A percentile compares a stretch with the other conserved stretches of the same genome.
phyloP scores from a whole-genome alignment of 2,888 invertebrate species.

The Onthophagus sagittarius region DNA sequence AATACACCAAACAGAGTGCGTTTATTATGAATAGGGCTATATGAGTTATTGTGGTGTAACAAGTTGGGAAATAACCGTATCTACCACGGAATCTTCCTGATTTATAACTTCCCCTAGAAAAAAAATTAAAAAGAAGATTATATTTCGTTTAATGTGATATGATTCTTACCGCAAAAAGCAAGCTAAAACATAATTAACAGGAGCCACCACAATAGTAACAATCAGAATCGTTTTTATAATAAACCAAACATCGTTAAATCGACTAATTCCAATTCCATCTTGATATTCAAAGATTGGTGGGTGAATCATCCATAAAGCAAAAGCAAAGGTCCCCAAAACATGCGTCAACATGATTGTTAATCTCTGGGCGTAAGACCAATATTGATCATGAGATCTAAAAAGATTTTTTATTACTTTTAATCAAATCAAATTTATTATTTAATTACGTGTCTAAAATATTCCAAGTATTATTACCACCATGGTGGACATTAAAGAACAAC shows the following conservation, averaged over 20 bases:
- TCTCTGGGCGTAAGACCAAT: background rate
- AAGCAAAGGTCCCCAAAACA: background rate
- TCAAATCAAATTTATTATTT: background rate
- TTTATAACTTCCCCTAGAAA: background rate
- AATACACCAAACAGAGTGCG: background rate
- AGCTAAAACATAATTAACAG: slow-evolving; percentile 1
- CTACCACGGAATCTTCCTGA: slow-evolving; percentile 2
- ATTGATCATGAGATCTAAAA: slow-evolving; percentile 2
- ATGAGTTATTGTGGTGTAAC: background rate
- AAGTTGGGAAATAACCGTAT: slow-evolving; percentile 1
- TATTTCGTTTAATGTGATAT: background rate
- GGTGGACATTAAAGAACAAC: background rate
- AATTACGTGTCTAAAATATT: background rate
- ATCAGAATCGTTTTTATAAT: background rate
- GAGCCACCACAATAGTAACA: background rate
- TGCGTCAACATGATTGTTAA: background rate
- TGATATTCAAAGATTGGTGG: background rate
- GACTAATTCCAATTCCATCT: background rate
- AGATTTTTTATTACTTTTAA: background rate
- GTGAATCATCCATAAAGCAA: background rate
- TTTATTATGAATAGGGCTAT: background rate
- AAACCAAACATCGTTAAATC: background rate
- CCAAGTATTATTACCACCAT: background rate
- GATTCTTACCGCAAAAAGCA: background rate
- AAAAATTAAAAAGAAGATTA: too few species aligned